Evolutionary conservation across 2,888 invertebrate species (phyloP).

Genomic region (Eupithecia insigniata): DNA sequence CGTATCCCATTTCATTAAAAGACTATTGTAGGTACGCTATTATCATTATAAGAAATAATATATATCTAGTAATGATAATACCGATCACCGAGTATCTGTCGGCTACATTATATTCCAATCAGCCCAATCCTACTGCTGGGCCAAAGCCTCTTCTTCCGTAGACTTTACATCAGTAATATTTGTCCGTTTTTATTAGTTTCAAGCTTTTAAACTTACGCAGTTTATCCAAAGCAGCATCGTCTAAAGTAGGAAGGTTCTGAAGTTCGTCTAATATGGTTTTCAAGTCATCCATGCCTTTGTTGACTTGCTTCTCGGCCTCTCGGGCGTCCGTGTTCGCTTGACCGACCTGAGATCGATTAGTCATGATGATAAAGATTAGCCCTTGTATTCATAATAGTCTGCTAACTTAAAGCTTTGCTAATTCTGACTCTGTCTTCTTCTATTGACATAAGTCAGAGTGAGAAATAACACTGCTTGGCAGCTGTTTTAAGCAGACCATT

Average conservation of each 20-base stretch:
- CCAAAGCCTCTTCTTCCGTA: background rate
- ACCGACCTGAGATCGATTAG: constrained; percentile 85
- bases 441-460: no score
- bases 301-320: constrained; percentile 91
- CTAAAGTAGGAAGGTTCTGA: constrained; percentile 88
- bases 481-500: no score
- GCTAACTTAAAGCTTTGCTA: no score
- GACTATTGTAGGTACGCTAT: no score
- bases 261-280: constrained; percentile 91
- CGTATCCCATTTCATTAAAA: no score
- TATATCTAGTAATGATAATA: background rate
- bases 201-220: constrained; percentile 71
- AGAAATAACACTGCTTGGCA: no score
- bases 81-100: background rate
- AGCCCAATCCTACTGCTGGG: background rate
- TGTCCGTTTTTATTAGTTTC: background rate
- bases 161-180: background rate
- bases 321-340: constrained; percentile 93
- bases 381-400: no score
- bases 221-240: constrained; percentile 86
- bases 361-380: background rate
- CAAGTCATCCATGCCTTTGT: constrained; percentile 91
- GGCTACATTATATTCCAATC: background rate
- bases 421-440: no score
- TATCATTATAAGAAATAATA: no score